Conservation (phyloP, 2,888 invertebrate genomes). For the Rhagonycha lutea region DNA sequence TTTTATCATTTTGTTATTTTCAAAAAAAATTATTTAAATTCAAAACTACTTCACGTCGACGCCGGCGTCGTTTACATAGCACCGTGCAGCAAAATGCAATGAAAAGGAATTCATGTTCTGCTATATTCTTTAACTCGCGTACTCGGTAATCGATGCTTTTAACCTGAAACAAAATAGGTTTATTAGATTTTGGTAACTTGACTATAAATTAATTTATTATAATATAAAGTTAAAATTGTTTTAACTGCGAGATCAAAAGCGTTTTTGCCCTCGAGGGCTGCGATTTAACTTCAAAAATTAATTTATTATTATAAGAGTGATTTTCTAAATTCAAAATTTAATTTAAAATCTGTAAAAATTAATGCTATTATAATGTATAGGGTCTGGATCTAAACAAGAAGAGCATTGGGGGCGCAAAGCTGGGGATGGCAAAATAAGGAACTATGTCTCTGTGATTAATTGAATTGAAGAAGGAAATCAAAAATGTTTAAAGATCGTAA, state of each 20-base stretch:
- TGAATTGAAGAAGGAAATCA: no score
- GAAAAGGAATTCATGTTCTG: background rate
- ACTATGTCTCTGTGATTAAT: no score
- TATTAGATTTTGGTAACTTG: background rate
- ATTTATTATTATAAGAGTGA: no score
- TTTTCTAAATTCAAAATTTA: no score
- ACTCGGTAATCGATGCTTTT: background rate
- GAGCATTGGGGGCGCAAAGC: no score
- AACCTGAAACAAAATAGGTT: background rate
- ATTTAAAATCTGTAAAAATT: no score
- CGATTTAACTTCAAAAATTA: background rate
- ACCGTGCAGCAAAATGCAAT: background rate
- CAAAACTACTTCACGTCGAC: background rate
- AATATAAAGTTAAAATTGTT: background rate
- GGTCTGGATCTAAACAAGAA: no score
- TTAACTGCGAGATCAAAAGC: background rate
- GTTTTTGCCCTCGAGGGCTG: background rate
- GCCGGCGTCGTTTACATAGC: background rate
- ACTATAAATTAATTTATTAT: background rate
- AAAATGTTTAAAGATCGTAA: no score
- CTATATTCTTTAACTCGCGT: background rate
- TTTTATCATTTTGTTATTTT: background rate
- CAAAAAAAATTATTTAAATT: background rate
- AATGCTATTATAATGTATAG: no score
- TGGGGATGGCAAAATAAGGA: no score